Evolutionary conservation across 2,797 vertebrate genomes (phyloP).

Genomic region (Pelobates cultripes): DNA sequence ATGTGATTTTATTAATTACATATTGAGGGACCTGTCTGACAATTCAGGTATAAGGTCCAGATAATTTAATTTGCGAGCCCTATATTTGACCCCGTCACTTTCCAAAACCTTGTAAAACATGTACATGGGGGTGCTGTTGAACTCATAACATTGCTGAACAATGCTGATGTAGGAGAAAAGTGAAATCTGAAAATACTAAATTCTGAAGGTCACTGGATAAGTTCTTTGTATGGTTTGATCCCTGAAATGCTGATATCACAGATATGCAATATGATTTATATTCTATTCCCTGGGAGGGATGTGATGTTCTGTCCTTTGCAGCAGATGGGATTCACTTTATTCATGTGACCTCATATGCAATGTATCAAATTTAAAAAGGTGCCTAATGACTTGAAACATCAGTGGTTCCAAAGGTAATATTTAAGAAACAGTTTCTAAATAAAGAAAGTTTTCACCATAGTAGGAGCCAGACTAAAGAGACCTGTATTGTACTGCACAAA

Average conservation of each 20-base stretch:
- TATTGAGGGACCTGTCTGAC: no score
- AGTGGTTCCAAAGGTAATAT: background rate
- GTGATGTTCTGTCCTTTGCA: slow-evolving; percentile 14
- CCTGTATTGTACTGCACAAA: no score
- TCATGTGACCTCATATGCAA: slow-evolving; percentile 23
- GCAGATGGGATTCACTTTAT: slow-evolving; percentile 36
- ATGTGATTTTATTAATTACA: no score
- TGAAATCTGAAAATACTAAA: slow-evolving; percentile 25
- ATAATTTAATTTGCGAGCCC: no score
- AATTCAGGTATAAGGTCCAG: no score
- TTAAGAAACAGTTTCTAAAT: no score
- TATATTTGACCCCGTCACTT: no score
- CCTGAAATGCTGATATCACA: slow-evolving; percentile 45
- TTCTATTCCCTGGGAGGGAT: slow-evolving; percentile 25
- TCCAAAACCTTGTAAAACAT: no score
- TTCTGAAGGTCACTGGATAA: slow-evolving; percentile 42
- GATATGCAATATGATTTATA: slow-evolving; percentile 45
- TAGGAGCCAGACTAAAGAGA: no score
- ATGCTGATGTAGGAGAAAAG: slow-evolving; percentile 31
- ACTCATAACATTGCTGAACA: background rate
- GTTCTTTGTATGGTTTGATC: slow-evolving; percentile 17
- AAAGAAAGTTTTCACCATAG: no score
- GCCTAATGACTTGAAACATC: slow-evolving; percentile 23
- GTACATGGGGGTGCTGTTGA: no score
- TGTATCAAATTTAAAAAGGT: slow-evolving; percentile 37